These are phyloP conservation scores for Hetaerina titia DNA, from an alignment of 2,888 invertebrate genomes.

Conservation along the genomic window DNA sequence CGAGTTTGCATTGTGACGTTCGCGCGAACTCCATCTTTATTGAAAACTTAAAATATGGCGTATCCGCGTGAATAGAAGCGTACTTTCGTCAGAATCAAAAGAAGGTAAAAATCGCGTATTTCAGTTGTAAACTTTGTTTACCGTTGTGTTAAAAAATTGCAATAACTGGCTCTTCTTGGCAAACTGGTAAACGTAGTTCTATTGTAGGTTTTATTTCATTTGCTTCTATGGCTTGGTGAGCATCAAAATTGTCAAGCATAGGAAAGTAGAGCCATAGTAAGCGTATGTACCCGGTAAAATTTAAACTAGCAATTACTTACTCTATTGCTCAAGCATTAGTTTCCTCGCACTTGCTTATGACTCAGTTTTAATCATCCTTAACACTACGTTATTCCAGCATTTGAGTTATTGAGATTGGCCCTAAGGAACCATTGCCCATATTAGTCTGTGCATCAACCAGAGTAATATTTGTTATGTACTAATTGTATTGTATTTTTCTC, in stretches of 20 bases:
- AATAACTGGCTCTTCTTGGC: not conserved
- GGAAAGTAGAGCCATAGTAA: constrained; percentile 60
- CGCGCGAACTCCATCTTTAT: constrained; percentile 62
- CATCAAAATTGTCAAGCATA: constrained; percentile 54
- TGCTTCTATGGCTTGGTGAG: constrained; percentile 40
- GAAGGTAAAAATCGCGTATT: constrained; percentile 64
- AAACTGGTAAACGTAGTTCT: not conserved
- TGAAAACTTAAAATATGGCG: constrained; percentile 66
- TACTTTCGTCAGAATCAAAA: constrained; percentile 49
- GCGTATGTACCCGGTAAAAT: constrained; percentile 65
- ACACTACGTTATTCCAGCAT: not conserved
- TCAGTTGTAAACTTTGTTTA: constrained; percentile 9
- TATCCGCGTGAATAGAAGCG: constrained; percentile 63
- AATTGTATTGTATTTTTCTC: not conserved
- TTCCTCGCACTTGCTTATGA: not conserved
- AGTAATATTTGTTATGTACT: not conserved
- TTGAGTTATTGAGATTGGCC: not conserved
- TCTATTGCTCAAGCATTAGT: not conserved
- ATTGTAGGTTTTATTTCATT: not conserved
- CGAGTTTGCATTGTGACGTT: constrained; percentile 37
- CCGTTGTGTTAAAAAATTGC: not conserved
- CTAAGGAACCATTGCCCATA: not conserved
- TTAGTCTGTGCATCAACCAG: not conserved
- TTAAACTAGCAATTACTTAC: constrained; percentile 21
- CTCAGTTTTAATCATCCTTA: not conserved